Evolutionary conservation across 2,113 vertebrate species (phyloP).

Genomic region (Etia nguti): DNA sequence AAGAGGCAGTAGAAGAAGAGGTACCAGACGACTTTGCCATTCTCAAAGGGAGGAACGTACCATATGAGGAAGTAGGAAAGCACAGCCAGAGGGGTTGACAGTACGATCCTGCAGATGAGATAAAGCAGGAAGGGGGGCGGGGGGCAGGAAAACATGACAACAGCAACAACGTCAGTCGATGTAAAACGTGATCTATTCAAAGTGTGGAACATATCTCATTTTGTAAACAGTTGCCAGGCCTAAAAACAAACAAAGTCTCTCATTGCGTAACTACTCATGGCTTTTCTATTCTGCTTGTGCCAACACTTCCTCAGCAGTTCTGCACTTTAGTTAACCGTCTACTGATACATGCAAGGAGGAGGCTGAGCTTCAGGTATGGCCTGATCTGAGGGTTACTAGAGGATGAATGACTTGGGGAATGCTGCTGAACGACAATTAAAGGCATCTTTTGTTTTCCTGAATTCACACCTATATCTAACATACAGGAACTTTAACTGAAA

Average conservation of each 20-base stretch:
- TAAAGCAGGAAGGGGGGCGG: background rate
- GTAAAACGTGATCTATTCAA: background rate
- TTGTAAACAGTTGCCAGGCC: background rate
- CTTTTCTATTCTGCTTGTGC: background rate
- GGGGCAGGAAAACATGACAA: background rate
- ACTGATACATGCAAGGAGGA: background rate
- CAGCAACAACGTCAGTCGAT: slow-evolving; percentile 7
- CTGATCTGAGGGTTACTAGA: background rate
- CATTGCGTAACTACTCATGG: background rate
- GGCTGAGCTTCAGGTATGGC: background rate
- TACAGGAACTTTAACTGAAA: background rate
- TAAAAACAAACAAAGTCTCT: background rate
- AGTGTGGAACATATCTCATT: background rate
- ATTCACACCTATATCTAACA: background rate
- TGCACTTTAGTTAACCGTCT: background rate
- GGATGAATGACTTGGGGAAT: background rate
- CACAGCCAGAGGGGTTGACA: slow-evolving; percentile 89
- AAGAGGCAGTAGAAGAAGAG: slow-evolving; percentile 96
- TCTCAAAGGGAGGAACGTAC: slow-evolving; percentile 86
- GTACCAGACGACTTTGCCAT: slow-evolving; percentile 86
- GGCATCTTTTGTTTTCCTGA: background rate
- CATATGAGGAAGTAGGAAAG: slow-evolving; percentile 89
- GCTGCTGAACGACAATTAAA: background rate
- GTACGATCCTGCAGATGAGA: slow-evolving; percentile 77
- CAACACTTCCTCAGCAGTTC: background rate